phyloP scores from a whole-genome alignment of 1,140 invertebrate species.

The Agrypnia vestita region DNA sequence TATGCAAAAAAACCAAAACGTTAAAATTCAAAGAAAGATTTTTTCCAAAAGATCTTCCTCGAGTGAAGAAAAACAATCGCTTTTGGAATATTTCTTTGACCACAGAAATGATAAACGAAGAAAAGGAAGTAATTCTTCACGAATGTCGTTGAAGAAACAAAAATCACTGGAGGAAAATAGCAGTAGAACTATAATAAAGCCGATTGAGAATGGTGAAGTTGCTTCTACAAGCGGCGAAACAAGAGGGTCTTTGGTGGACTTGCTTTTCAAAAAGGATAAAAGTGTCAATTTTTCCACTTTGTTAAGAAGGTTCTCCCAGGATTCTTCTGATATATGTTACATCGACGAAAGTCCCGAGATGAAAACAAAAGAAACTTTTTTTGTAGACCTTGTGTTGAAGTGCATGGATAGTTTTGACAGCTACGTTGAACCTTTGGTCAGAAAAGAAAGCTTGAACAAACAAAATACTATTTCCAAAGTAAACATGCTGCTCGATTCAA shows the following conservation, averaged over 20 bases:
- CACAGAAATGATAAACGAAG: slow-evolving; percentile 44
- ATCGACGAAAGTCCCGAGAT: slow-evolving; percentile 71
- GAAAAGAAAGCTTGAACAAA: slow-evolving; percentile 64
- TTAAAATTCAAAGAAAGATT: slow-evolving; percentile 54
- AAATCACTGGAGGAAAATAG: slow-evolving; percentile 53
- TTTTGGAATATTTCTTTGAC: slow-evolving; percentile 55
- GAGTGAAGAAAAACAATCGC: slow-evolving; percentile 53
- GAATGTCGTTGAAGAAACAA: slow-evolving; percentile 47
- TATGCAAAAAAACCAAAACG: slow-evolving; percentile 41
- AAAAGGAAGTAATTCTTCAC: slow-evolving; percentile 31
- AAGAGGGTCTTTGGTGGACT: slow-evolving; percentile 70
- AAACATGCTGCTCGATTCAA: slow-evolving; percentile 52
- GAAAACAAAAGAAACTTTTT: slow-evolving; percentile 64
- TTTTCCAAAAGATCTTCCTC: slow-evolving; percentile 55
- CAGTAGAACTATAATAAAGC: slow-evolving; percentile 11
- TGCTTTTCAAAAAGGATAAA: slow-evolving; percentile 66
- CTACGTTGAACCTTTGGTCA: slow-evolving; percentile 64
- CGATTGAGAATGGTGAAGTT: slow-evolving; percentile 14
- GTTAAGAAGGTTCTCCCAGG: slow-evolving; percentile 64
- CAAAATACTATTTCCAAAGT: slow-evolving; percentile 70
- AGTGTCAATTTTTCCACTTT: slow-evolving; percentile 64
- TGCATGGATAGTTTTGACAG: slow-evolving; percentile 69
- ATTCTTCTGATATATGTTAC: slow-evolving; percentile 67
- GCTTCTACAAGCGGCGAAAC: slow-evolving; percentile 63
- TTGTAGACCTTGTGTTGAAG: slow-evolving; percentile 70